A percentile compares a stretch with the other conserved stretches of the same genome.
Evolutionary conservation across 2,113 vertebrate species (phyloP).

Genomic region (Cichladusa arquata): DNA sequence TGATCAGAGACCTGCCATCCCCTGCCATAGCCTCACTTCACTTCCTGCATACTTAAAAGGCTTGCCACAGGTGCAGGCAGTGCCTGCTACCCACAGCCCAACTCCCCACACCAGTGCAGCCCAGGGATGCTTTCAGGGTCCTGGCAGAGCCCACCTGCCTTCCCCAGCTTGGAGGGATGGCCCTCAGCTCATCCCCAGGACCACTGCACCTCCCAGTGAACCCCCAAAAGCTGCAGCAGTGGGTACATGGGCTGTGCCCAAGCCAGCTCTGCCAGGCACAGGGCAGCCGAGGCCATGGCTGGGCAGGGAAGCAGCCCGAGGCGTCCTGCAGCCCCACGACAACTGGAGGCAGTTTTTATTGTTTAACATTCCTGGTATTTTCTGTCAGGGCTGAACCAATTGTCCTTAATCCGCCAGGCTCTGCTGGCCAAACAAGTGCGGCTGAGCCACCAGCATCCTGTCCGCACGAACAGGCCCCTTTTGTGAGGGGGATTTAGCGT

Average conservation of each 20-base stretch:
- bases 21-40: not conserved
- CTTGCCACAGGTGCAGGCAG: fast-evolving
- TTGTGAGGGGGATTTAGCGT: slow-evolving; percentile 69
- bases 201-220: not conserved
- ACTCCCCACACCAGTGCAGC: not conserved
- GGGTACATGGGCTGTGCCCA: not conserved
- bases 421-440: slow-evolving; percentile 72
- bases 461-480: slow-evolving; percentile 69
- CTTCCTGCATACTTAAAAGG: fast-evolving
- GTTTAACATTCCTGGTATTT: slow-evolving; percentile 74
- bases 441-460: slow-evolving; percentile 69
- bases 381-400: slow-evolving; percentile 75
- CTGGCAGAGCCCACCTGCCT: fast-evolving
- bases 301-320: not conserved
- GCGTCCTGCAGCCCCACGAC: not conserved
- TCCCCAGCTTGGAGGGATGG: not conserved
- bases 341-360: slow-evolving; percentile 71
- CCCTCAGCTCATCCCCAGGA: not conserved
- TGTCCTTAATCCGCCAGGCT: slow-evolving; percentile 72
- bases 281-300: not conserved
- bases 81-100: not conserved
- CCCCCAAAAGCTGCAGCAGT: not conserved
- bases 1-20: not conserved
- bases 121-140: not conserved
- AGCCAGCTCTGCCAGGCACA: not conserved